Conservation (phyloP, 2,113 vertebrate species). For the Anarrhichthys ocellatus region DNA sequence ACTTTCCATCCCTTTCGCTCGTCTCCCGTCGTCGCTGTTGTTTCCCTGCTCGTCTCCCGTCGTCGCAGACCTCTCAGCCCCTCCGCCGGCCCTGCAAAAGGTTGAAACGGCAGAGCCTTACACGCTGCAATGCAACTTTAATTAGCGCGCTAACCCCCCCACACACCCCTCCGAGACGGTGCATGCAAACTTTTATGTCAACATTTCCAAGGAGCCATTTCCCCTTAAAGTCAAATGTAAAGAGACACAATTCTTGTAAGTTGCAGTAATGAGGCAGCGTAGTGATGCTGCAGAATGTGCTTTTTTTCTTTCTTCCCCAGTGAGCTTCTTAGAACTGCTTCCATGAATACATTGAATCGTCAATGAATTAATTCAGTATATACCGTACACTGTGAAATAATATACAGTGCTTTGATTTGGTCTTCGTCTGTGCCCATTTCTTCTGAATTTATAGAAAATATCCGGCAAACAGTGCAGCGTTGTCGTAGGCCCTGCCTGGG, state of each 20-base stretch:
- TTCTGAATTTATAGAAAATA: slow-evolving; percentile 12
- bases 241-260: slow-evolving; percentile 39
- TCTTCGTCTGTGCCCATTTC: slow-evolving; percentile 3
- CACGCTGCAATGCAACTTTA: slow-evolving; percentile 49
- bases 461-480: not conserved
- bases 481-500: slow-evolving; percentile 8
- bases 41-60: slow-evolving; percentile 27
- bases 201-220: slow-evolving; percentile 52
- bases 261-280: slow-evolving; percentile 52
- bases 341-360: not conserved
- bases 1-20: slow-evolving; percentile 26
- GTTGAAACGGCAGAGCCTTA: slow-evolving; percentile 46
- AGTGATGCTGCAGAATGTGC: slow-evolving; percentile 49
- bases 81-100: slow-evolving; percentile 30
- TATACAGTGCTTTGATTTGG: slow-evolving; percentile 14
- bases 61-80: slow-evolving; percentile 8
- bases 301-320: slow-evolving; percentile 38
- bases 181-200: slow-evolving; percentile 55
- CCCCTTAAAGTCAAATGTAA: slow-evolving; percentile 41
- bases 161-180: slow-evolving; percentile 14
- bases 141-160: slow-evolving; percentile 50
- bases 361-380: slow-evolving; percentile 38
- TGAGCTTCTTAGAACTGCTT: slow-evolving; percentile 39
- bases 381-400: slow-evolving; percentile 22
- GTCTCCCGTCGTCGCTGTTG: slow-evolving; percentile 26